Evolutionary conservation across 2,888 invertebrate species (phyloP).

Genomic region (Parnassius smintheus): DNA sequence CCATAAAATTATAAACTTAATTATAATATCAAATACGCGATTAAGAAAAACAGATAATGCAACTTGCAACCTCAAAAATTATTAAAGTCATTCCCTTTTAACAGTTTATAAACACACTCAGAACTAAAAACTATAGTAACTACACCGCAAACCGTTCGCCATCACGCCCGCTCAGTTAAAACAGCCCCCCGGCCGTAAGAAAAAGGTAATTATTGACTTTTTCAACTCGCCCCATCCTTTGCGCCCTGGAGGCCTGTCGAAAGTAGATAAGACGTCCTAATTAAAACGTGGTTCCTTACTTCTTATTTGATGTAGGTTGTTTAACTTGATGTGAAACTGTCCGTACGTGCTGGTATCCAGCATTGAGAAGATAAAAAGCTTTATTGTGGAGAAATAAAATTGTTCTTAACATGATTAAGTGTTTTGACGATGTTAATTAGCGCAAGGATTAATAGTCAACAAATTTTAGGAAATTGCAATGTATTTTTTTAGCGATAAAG

Average conservation of each 20-base stretch:
- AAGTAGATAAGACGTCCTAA: constrained; percentile 27
- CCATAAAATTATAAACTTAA: too few relatives aligned
- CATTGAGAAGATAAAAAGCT: not conserved
- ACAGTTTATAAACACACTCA: constrained; percentile 19
- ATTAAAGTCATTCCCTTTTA: constrained; percentile 3
- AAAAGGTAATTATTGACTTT: constrained; percentile 35
- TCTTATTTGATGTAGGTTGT: constrained; percentile 27
- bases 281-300: constrained; percentile 40
- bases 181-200: constrained; percentile 9
- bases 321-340: constrained; percentile 25
- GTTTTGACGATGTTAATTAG: not conserved
- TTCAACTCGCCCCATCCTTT: constrained; percentile 22
- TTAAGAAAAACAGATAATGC: not conserved
- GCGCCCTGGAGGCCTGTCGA: constrained; percentile 15
- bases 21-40: too few relatives aligned
- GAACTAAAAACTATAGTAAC: constrained; percentile 15
- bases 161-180: constrained; percentile 21
- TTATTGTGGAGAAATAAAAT: constrained; percentile 5
- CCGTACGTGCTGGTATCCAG: constrained; percentile 12
- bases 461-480: too few relatives aligned
- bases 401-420: constrained; percentile 5
- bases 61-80: not conserved
- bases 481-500: too few relatives aligned
- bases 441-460: too few relatives aligned
- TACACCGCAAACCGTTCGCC: constrained; percentile 5